Conservation (phyloP, 2,888 invertebrate species). For the Oegoconia quadripuncta region DNA sequence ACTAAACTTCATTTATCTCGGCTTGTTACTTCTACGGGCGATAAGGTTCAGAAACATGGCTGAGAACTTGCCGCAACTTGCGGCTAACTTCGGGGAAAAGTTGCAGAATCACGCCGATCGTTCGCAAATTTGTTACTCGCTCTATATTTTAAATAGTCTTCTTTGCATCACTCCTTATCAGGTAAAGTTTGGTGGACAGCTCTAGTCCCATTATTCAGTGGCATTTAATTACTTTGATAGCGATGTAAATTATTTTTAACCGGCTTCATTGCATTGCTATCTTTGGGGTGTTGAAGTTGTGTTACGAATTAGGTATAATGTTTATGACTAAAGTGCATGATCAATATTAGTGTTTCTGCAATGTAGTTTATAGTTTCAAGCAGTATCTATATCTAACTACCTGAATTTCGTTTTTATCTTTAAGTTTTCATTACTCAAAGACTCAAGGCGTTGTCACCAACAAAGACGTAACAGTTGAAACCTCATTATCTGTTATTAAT, state of each 20-base stretch:
- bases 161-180: constrained; percentile 56
- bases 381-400: too few species aligned
- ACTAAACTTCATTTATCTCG: constrained; percentile 76
- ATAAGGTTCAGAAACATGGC: constrained; percentile 70
- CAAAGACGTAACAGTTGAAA: too few species aligned
- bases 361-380: too few species aligned
- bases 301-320: too few species aligned
- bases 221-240: constrained; percentile 6
- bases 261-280: constrained; percentile 4
- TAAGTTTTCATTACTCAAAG: too few species aligned
- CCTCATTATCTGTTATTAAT: too few species aligned
- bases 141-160: constrained; percentile 70
- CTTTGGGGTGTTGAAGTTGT: constrained; percentile 1
- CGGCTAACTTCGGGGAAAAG: constrained; percentile 57
- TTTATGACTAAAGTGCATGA: too few species aligned
- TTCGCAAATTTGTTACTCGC: constrained; percentile 71
- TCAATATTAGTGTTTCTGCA: too few species aligned
- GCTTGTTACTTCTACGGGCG: constrained; percentile 70
- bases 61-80: constrained; percentile 56
- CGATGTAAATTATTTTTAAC: background rate
- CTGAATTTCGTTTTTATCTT: too few species aligned
- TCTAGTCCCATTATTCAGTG: constrained; percentile 6
- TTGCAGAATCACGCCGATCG: constrained; percentile 73
- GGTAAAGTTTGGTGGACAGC: constrained; percentile 32
- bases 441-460: too few species aligned